Conservation (phyloP, 1,140 invertebrate genomes). For the Caenorhabditis latens region DNA sequence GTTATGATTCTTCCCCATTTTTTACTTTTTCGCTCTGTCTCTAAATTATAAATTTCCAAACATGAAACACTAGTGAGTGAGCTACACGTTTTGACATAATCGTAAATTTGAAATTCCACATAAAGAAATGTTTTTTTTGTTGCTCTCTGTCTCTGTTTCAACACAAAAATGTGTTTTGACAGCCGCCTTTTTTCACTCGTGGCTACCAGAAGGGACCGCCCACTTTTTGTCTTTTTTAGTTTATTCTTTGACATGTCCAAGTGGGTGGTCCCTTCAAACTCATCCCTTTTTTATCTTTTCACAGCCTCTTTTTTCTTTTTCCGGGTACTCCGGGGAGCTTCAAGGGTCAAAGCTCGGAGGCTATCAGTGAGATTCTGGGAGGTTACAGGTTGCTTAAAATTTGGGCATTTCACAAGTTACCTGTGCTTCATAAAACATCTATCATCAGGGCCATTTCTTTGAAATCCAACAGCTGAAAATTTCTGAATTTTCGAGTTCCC, state of each 20-base stretch:
- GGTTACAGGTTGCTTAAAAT: too few species aligned
- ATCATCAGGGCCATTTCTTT: too few species aligned
- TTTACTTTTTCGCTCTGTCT: neutral
- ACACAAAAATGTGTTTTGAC: constrained; percentile 32
- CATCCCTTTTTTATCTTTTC: neutral
- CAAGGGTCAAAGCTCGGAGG: too few species aligned
- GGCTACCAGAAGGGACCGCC: neutral
- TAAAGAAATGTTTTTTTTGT: constrained; percentile 19
- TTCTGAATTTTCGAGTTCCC: too few species aligned
- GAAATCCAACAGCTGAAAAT: too few species aligned
- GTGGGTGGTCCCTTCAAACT: neutral
- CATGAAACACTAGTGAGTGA: too few species aligned
- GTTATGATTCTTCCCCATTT: neutral
- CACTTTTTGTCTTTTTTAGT: constrained; percentile 21
- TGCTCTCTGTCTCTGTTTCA: neutral
- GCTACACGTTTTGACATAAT: neutral
- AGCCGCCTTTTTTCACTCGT: neutral
- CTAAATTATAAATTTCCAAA: too few species aligned
- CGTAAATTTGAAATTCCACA: constrained; percentile 38
- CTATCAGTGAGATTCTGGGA: too few species aligned
- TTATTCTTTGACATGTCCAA: constrained; percentile 9
- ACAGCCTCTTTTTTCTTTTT: neutral
- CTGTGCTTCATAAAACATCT: too few species aligned
- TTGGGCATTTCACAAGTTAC: too few species aligned
- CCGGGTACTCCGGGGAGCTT: too few species aligned